Evolutionary conservation across 2,113 vertebrate species (phyloP).

Genomic region (Serinus canaria): DNA sequence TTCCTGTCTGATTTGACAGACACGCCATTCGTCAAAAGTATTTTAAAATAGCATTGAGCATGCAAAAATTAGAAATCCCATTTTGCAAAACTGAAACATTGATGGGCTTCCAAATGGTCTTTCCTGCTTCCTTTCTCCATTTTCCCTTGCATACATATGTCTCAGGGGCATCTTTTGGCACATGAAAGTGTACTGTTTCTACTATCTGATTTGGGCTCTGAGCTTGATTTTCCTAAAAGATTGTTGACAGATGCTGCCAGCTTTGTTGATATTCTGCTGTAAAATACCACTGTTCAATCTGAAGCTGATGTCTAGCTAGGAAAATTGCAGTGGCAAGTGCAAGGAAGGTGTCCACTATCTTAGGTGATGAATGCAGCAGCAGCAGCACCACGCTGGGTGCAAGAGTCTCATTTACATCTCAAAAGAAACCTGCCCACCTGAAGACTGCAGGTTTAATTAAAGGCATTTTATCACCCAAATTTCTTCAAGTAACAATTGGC

Average conservation of each 20-base stretch:
- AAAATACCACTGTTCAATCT: not conserved
- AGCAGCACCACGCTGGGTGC: not conserved
- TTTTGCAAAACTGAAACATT: not conserved
- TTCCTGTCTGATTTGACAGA: not conserved
- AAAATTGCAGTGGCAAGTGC: not conserved
- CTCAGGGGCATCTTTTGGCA: not conserved
- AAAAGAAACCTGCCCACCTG: not conserved
- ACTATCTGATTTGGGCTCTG: not conserved
- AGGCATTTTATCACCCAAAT: not conserved
- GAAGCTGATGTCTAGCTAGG: not conserved
- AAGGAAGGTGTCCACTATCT: not conserved
- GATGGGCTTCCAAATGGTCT: not conserved
- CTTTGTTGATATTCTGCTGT: not conserved
- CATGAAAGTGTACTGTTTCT: not conserved
- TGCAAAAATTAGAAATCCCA: not conserved
- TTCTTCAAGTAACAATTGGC: not conserved
- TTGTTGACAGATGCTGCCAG: not conserved
- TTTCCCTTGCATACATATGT: not conserved
- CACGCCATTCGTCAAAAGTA: not conserved
- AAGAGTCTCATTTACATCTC: not conserved
- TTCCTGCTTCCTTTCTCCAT: not conserved
- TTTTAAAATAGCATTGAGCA: not conserved
- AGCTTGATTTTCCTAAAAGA: not conserved
- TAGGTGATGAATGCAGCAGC: not conserved
- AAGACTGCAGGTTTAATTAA: not conserved